Evolutionary conservation across 2,888 invertebrate genomes (phyloP).

Genomic region (Gymnosoma rotundatum): DNA sequence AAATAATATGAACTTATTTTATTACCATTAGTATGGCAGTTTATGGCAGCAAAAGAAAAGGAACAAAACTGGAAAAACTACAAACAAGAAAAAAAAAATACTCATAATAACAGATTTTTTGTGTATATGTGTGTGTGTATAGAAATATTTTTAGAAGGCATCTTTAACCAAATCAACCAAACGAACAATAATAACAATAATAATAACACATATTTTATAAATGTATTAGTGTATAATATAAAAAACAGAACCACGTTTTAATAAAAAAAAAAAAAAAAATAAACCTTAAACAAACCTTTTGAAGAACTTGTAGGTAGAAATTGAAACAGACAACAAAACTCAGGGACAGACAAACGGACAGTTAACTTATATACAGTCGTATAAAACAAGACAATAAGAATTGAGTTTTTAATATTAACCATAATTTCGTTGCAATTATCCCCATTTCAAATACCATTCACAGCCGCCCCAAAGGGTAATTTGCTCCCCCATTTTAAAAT

Average conservation of each 20-base stretch:
- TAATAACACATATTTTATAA: conserved; percentile 36
- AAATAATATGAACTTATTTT: conserved; percentile 55
- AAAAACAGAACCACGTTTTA: conserved; percentile 38
- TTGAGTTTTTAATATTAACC: conserved; percentile 60
- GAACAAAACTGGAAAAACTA: background rate
- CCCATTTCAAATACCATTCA: conserved; percentile 76
- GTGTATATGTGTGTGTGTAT: background rate
- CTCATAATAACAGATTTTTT: conserved; percentile 32
- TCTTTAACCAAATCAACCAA: conserved; percentile 41
- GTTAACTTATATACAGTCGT: conserved; percentile 8
- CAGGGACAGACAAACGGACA: background rate
- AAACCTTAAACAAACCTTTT: conserved; percentile 47
- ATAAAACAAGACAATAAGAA: conserved; percentile 51
- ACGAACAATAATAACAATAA: conserved; percentile 54
- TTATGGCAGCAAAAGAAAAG: conserved; percentile 5
- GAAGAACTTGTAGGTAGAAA: conserved; percentile 49
- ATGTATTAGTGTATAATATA: conserved; percentile 10
- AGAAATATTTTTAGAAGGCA: conserved; percentile 31
- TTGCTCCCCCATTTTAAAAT: conserved; percentile 68
- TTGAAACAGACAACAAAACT: conserved; percentile 6
- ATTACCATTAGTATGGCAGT: conserved; percentile 23
- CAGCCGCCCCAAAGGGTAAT: conserved; percentile 73
- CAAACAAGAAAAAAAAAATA: too few species aligned
- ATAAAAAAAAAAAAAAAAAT: background rate
- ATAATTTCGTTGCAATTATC: conserved; percentile 75